Evolutionary conservation across 2,888 invertebrate species (phyloP).

Genomic region (Sminthurides aquaticus): DNA sequence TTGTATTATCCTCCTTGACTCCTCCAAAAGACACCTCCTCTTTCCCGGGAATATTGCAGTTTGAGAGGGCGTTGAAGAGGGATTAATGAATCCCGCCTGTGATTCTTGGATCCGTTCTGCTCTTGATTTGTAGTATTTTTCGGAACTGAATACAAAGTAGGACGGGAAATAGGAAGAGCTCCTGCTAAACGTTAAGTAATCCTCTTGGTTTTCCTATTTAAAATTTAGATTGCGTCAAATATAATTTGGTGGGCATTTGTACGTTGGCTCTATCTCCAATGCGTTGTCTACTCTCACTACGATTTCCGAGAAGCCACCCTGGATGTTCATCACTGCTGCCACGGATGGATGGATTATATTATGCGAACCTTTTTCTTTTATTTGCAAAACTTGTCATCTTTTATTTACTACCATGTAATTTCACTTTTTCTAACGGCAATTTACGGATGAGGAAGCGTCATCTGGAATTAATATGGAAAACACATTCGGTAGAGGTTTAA

Average conservation of each 20-base stretch:
- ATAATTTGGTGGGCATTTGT: neutral
- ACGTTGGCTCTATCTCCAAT: slow-evolving; percentile 7
- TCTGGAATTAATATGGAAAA: neutral
- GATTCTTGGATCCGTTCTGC: no score
- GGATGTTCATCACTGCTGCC: neutral
- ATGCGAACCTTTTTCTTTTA: neutral
- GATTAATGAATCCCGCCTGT: no score
- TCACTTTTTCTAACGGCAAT: neutral
- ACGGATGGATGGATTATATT: neutral
- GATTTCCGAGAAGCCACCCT: slow-evolving; percentile 6
- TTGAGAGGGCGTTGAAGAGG: no score
- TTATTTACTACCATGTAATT: neutral
- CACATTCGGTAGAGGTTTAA: no score
- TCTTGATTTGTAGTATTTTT: no score
- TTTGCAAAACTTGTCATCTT: neutral
- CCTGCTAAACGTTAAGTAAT: no score
- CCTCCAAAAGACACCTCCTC: no score
- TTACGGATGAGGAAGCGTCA: neutral
- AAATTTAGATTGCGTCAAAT: slow-evolving; percentile 6
- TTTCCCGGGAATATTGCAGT: no score
- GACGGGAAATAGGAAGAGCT: no score
- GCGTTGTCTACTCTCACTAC: neutral
- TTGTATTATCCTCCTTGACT: no score
- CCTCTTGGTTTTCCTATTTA: no score
- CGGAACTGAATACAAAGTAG: no score